Percentiles rank a stretch among this genome's conserved stretches.
Conservation (phyloP, 2,888 invertebrate species). For the Drosophila vallismaia region DNA sequence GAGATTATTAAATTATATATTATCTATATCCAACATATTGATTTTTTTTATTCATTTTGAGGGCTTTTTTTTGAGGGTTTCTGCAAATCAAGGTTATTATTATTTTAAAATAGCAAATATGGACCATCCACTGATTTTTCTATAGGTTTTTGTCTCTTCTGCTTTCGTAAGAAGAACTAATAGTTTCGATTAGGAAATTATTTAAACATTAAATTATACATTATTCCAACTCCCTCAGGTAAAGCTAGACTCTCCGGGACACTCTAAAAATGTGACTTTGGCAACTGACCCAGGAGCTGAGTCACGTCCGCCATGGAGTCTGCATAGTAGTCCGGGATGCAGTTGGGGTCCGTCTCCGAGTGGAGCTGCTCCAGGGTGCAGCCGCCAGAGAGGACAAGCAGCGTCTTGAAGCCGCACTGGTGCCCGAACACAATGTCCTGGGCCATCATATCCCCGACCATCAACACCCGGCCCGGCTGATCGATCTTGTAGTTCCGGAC, state of each 20-base stretch:
- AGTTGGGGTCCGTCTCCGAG: slow-evolving; percentile 51
- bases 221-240: neutral
- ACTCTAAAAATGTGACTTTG: slow-evolving; percentile 58
- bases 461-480: slow-evolving; percentile 88
- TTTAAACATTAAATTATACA: neutral
- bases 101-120: too few species aligned
- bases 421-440: slow-evolving; percentile 92
- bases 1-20: too few species aligned
- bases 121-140: too few species aligned
- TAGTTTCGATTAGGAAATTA: neutral
- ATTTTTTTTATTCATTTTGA: too few species aligned
- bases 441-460: slow-evolving; percentile 94
- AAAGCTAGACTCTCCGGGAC: neutral
- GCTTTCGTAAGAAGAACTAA: neutral
- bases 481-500: slow-evolving; percentile 82
- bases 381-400: slow-evolving; percentile 88
- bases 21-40: too few species aligned
- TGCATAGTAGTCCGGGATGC: slow-evolving; percentile 81
- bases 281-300: slow-evolving; percentile 60
- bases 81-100: too few species aligned
- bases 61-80: too few species aligned
- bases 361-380: slow-evolving; percentile 64
- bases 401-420: slow-evolving; percentile 88
- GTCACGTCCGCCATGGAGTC: slow-evolving; percentile 79
- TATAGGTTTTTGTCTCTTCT: neutral